These are phyloP conservation scores for Cromileptes altivelis DNA, from an alignment of 2,113 vertebrate species.

Conservation along the genomic window DNA sequence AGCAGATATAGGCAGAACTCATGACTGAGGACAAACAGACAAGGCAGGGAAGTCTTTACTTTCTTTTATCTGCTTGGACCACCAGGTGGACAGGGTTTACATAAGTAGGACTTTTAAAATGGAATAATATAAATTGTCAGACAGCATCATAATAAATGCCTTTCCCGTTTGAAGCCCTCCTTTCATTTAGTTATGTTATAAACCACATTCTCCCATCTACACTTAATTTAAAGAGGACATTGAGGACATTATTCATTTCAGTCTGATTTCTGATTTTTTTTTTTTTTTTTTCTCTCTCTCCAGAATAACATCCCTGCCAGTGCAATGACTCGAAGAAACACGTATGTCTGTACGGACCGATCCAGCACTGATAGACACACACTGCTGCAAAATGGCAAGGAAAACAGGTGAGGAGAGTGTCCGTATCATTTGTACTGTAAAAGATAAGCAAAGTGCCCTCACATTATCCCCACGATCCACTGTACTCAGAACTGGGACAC, in stretches of 20 bases:
- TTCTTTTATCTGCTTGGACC: background rate
- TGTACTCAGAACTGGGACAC: no score
- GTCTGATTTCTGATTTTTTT: background rate
- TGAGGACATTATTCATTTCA: background rate
- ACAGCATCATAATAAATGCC: background rate
- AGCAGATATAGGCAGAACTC: background rate
- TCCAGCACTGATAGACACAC: constrained; percentile 85
- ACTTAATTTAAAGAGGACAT: background rate
- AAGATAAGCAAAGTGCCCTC: background rate
- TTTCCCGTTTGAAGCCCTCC: background rate
- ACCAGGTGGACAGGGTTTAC: background rate
- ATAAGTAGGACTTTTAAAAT: background rate
- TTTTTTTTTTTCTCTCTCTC: background rate
- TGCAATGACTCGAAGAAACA: constrained; percentile 93
- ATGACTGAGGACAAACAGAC: background rate
- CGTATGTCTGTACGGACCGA: constrained; percentile 93
- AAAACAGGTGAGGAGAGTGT: constrained; percentile 86
- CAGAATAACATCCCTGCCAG: constrained; percentile 91
- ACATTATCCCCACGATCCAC: no score
- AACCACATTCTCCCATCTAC: background rate
- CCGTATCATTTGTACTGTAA: background rate
- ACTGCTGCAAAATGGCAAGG: constrained; percentile 92
- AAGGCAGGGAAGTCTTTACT: background rate
- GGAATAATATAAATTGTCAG: background rate
- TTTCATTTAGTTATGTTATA: background rate